Evolutionary conservation across 2,113 vertebrate species (phyloP).

Genomic region (Mesitornis unicolor): DNA sequence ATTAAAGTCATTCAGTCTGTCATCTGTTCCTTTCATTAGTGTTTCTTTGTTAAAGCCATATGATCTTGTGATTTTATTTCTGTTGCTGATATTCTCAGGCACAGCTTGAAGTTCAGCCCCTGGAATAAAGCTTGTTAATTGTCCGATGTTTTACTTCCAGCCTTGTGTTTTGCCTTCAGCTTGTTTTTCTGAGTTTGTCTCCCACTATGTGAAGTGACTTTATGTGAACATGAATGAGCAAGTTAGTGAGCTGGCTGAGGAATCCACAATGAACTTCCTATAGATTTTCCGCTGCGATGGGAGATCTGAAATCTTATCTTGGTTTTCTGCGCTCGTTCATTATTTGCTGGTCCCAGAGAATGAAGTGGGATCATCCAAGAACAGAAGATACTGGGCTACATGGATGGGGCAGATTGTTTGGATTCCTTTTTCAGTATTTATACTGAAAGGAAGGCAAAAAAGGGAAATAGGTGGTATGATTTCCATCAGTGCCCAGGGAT

Average conservation of each 20-base stretch:
- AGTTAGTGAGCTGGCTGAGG: not conserved
- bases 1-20: not conserved
- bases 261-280: not conserved
- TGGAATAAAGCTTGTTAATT: not conserved
- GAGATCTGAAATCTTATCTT: not conserved
- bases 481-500: not conserved
- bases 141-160: not conserved
- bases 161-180: not conserved
- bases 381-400: not conserved
- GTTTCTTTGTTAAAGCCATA: not conserved
- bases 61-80: not conserved
- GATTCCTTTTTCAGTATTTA: not conserved
- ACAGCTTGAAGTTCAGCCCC: not conserved
- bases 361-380: not conserved
- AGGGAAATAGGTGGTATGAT: not conserved
- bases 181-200: not conserved
- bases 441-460: not conserved
- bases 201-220: not conserved
- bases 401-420: not conserved
- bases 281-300: not conserved
- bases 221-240: not conserved
- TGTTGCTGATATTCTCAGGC: not conserved
- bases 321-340: not conserved
- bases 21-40: not conserved
- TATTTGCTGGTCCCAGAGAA: not conserved